phyloP scores from a whole-genome alignment of 2,888 invertebrate genomes.

The Scaptomyza flava region DNA sequence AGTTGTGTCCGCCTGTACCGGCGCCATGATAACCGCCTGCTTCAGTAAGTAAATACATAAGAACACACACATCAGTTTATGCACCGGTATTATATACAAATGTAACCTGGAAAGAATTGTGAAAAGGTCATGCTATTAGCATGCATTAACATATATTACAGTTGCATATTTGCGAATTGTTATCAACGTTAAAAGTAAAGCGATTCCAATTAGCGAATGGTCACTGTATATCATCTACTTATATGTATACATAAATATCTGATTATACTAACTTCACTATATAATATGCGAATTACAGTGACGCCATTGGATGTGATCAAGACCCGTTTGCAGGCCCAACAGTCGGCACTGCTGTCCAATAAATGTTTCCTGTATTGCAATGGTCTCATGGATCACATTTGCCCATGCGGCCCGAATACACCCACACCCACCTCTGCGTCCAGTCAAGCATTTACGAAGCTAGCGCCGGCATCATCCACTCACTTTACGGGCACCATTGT shows the following conservation, averaged over 20 bases:
- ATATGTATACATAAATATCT: neutral
- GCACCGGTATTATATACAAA: neutral
- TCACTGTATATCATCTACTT: neutral
- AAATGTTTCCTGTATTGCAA: slow-evolving; percentile 98
- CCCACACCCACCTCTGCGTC: slow-evolving; percentile 55
- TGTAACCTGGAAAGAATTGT: neutral
- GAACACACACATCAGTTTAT: neutral
- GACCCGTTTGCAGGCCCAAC: slow-evolving; percentile 97
- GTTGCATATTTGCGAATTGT: neutral
- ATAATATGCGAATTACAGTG: slow-evolving; percentile 86
- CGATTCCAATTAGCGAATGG: neutral
- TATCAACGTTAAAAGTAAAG: neutral
- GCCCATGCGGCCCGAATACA: slow-evolving; percentile 88
- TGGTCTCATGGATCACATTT: slow-evolving; percentile 99
- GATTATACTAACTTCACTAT: slow-evolving; percentile 38
- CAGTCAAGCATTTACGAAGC: slow-evolving; percentile 49
- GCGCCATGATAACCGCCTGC: slow-evolving; percentile 94
- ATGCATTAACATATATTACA: too few relatives aligned
- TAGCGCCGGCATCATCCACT: slow-evolving; percentile 39
- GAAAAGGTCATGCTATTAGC: too few relatives aligned
- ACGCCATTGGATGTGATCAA: slow-evolving; percentile 99
- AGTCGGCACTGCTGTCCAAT: slow-evolving; percentile 91
- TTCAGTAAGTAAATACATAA: slow-evolving; percentile 87
- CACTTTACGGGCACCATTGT: slow-evolving; percentile 93
- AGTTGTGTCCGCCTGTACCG: slow-evolving; percentile 86